Conservation (phyloP, 2,113 vertebrate genomes). For the Lepus europaeus region DNA sequence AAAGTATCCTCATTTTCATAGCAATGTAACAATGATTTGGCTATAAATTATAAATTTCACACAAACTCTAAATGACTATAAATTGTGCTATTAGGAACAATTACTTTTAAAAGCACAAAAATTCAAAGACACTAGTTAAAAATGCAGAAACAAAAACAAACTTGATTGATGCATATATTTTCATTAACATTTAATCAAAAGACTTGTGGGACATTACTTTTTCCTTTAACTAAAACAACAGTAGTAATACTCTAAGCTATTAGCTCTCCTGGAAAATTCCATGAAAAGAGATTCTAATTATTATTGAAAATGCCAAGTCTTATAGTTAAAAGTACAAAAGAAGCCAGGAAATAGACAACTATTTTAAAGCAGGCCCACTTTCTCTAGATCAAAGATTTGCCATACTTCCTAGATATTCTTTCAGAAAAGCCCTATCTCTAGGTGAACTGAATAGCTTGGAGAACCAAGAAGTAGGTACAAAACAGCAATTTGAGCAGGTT, state of each 20-base stretch:
- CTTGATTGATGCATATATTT: not conserved
- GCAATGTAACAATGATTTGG: not conserved
- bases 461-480: not conserved
- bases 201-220: conserved; percentile 19
- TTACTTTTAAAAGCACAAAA: conserved; percentile 37
- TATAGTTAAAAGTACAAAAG: conserved; percentile 42
- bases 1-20: not conserved
- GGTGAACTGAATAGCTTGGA: not conserved
- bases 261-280: conserved; percentile 50
- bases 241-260: not conserved
- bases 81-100: conserved; percentile 7
- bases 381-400: not conserved
- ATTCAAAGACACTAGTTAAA: conserved; percentile 58
- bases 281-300: conserved; percentile 33
- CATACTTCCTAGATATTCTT: not conserved
- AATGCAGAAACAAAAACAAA: conserved; percentile 61
- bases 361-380: not conserved
- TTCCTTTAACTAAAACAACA: conserved; percentile 51
- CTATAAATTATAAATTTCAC: conserved; percentile 25
- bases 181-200: conserved; percentile 62
- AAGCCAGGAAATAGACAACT: not conserved
- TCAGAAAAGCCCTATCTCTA: conserved; percentile 10
- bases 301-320: conserved; percentile 3
- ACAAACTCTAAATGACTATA: conserved; percentile 19
- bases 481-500: not conserved